These are phyloP conservation scores for Astropecten irregularis DNA, from an alignment of 53 echinoderm and acorn worm genomes.

Conservation along the genomic window DNA sequence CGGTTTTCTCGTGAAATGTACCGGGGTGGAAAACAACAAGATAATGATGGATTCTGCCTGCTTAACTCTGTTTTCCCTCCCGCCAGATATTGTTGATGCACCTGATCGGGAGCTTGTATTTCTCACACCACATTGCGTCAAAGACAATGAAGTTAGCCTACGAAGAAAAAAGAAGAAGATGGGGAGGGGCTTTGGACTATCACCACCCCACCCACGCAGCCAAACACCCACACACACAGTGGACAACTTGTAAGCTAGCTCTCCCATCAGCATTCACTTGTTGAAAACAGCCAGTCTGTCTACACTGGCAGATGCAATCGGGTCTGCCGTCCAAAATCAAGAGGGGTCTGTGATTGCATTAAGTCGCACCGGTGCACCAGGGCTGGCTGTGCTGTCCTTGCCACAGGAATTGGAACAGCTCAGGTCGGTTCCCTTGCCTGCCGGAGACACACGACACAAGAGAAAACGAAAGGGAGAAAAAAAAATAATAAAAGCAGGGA, in stretches of 20 bases:
- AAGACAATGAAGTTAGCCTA: slow-evolving; percentile 36
- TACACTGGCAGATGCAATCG: slow-evolving; percentile 31
- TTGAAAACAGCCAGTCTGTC: slow-evolving; percentile 38
- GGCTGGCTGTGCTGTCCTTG: too few species aligned
- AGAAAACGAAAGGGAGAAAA: too few species aligned
- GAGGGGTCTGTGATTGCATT: too few species aligned
- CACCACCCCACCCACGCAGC: too few species aligned
- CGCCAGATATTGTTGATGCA: too few species aligned
- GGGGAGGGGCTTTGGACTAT: not conserved
- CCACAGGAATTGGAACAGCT: slow-evolving; percentile 47
- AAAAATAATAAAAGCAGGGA: too few species aligned
- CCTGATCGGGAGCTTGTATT: too few species aligned
- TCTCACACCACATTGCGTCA: slow-evolving; percentile 1
- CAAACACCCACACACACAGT: not conserved
- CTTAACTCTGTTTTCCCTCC: too few species aligned
- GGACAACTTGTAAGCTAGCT: not conserved
- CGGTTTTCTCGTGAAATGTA: too few species aligned
- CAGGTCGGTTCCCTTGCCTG: not conserved
- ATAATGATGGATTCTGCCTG: too few species aligned
- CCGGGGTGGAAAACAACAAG: too few species aligned
- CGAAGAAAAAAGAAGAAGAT: not conserved
- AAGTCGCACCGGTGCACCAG: not conserved
- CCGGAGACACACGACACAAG: too few species aligned
- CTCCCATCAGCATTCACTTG: slow-evolving; percentile 2
- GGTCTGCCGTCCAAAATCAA: slow-evolving; percentile 12